These are phyloP conservation scores for Bombus turneri DNA, from an alignment of 1,140 invertebrate species.

Conservation along the genomic window DNA sequence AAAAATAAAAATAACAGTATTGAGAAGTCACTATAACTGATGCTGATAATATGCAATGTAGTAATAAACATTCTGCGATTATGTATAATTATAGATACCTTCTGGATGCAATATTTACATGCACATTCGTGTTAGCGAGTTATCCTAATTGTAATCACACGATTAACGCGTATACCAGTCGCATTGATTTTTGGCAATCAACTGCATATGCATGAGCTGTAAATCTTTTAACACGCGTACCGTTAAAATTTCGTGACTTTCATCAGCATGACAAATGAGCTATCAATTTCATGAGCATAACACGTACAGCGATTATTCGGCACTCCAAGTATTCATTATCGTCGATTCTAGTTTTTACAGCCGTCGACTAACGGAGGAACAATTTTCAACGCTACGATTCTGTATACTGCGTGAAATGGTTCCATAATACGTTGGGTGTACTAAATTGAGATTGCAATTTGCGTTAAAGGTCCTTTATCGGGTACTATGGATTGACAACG, in stretches of 20 bases:
- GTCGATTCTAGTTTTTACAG: background rate
- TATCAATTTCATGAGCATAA: conserved; percentile 19
- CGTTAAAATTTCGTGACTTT: background rate
- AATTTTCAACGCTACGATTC: background rate
- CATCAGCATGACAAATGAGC: conserved; percentile 20
- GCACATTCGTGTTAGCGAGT: background rate
- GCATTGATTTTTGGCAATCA: background rate
- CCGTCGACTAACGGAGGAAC: too few relatives aligned
- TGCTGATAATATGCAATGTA: background rate
- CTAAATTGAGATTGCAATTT: background rate
- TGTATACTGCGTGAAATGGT: too few relatives aligned
- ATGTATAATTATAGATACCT: too few relatives aligned
- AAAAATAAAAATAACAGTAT: background rate
- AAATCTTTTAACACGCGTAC: conserved; percentile 30
- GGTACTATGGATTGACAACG: background rate
- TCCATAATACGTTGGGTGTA: background rate
- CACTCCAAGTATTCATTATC: too few relatives aligned
- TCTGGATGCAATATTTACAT: background rate
- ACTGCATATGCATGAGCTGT: conserved; percentile 1
- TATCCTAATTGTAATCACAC: conserved; percentile 3
- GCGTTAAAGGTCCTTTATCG: background rate
- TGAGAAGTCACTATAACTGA: background rate
- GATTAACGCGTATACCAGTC: conserved; percentile 1
- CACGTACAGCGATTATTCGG: background rate
- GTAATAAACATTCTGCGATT: background rate